Evolutionary conservation across 2,888 invertebrate genomes (phyloP).

Genomic region (Exephanes ischioxanthus): DNA sequence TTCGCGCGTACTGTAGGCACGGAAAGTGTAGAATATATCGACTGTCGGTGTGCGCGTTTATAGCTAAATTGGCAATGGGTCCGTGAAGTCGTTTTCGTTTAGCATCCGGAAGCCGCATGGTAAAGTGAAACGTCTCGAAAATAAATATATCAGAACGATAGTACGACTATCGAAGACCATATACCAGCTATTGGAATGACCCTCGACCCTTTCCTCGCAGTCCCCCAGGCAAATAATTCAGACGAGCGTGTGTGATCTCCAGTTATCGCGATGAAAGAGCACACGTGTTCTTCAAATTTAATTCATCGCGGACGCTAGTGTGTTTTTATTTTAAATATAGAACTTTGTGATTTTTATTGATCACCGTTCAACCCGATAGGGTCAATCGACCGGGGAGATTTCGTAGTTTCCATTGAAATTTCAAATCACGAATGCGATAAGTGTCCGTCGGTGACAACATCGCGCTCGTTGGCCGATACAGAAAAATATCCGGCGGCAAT

Average conservation of each 20-base stretch:
- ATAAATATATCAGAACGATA: conserved; percentile 14
- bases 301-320: not conserved
- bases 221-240: conserved; percentile 6
- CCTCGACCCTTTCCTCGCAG: conserved; percentile 42
- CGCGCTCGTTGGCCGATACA: conserved; percentile 31
- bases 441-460: conserved; percentile 30
- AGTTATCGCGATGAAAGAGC: conserved; percentile 12
- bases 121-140: not conserved
- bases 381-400: conserved; percentile 13
- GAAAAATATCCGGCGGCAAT: conserved; percentile 64
- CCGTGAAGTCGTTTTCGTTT: conserved; percentile 26
- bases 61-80: conserved; percentile 41
- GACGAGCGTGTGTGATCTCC: not conserved
- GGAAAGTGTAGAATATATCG: conserved; percentile 25
- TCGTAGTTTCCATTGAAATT: conserved; percentile 1
- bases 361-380: conserved; percentile 14
- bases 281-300: not conserved
- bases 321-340: not conserved
- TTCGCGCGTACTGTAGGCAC: not conserved
- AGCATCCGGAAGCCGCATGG: conserved; percentile 23
- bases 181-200: conserved; percentile 18
- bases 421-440: conserved; percentile 47
- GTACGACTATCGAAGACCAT: not conserved
- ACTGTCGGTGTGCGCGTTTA: conserved; percentile 1
- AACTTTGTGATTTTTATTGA: conserved; percentile 25